Percentiles rank a stretch among this genome's conserved stretches.
Conservation (phyloP, 2,888 invertebrate species). For the Melieria crassipennis region DNA sequence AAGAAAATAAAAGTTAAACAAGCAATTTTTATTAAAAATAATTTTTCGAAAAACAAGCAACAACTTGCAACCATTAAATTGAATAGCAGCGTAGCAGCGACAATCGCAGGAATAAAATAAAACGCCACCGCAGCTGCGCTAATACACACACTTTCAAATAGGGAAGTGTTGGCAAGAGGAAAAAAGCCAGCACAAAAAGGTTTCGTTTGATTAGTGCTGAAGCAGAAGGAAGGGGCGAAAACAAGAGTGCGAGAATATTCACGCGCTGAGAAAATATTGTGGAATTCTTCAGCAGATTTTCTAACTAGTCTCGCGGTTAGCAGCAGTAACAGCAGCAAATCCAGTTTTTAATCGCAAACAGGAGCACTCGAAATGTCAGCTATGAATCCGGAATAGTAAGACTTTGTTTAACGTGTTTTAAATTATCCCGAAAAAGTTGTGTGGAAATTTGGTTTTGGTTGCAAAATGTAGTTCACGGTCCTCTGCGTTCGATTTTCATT, state of each 20-base stretch:
- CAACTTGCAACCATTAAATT: too few species aligned
- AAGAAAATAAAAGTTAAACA: slow-evolving; percentile 43
- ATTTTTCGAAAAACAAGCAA: slow-evolving; percentile 1
- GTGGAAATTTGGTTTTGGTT: neutral
- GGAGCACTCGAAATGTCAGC: slow-evolving; percentile 64
- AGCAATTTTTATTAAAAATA: slow-evolving; percentile 46
- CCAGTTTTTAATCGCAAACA: neutral
- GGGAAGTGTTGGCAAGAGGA: slow-evolving; percentile 26
- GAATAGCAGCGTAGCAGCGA: slow-evolving; percentile 44
- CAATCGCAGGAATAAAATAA: slow-evolving; percentile 38
- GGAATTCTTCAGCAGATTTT: slow-evolving; percentile 26
- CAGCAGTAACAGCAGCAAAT: slow-evolving; percentile 18
- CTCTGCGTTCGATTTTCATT: slow-evolving; percentile 47
- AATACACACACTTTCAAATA: slow-evolving; percentile 12
- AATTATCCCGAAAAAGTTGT: slow-evolving; percentile 33
- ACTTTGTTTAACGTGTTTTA: slow-evolving; percentile 37
- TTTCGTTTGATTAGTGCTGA: slow-evolving; percentile 31
- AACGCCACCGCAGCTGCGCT: slow-evolving; percentile 33
- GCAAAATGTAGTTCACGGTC: slow-evolving; percentile 4
- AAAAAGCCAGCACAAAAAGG: slow-evolving; percentile 2
- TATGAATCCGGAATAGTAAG: slow-evolving; percentile 89
- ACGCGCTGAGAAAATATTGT: slow-evolving; percentile 16
- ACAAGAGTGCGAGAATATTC: slow-evolving; percentile 36
- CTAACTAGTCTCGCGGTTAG: neutral
- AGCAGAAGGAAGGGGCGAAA: slow-evolving; percentile 34